Base-by-base conservation (phyloP, 2,113 vertebrate species). In the Syngnathus scovelli region DNA sequence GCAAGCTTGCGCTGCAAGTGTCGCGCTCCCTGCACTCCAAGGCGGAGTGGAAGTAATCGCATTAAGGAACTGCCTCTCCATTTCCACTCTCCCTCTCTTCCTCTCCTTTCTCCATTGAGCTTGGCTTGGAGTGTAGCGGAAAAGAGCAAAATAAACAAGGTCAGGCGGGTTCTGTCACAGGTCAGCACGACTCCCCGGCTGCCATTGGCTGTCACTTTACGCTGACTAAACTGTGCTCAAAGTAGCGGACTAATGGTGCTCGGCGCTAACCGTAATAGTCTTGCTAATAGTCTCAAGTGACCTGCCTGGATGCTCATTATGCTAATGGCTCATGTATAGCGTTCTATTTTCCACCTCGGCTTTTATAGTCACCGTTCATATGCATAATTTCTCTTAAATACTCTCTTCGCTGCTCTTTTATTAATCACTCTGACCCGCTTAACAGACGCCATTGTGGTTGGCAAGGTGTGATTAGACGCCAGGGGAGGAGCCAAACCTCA, bases 261-360 rank as follows among this genome's bases (percentile, higher is more conserved):
- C 79, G 77, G 81, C 72, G 66, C 63, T 85, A 74, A 86, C 79
- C 80, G 69, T 85, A 77, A 86, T 78, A 73, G 64, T 69, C 75
- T 68, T 44, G n/a, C 72, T 81, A 82, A 86, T 84, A 75, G 80
- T 79, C 81, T 76, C 78, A 71, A 67, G 75, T 78, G 81, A 79
- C 75, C 69, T 49, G 69, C 44, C 74, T 72, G 77, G 77, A 78
- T 76, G 76, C 71, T 81, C 80, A 72, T 86, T 87, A 84, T 78
- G 68, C 49, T 82, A 81, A 85, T 85, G 71, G 64, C 48, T 78
- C 74, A 75, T 75, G 73, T 75, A 64, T 67, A 77, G 71, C 23
- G 18, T 21, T 71, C 76, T 76, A 69, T 44, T 68, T 76, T 64
- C 19, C n/a, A 49, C 18, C 52, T 44, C 62, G 41, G 62, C 61